Base-by-base conservation (phyloP, 2,888 invertebrate genomes). In the Sipha maydis region DNA sequence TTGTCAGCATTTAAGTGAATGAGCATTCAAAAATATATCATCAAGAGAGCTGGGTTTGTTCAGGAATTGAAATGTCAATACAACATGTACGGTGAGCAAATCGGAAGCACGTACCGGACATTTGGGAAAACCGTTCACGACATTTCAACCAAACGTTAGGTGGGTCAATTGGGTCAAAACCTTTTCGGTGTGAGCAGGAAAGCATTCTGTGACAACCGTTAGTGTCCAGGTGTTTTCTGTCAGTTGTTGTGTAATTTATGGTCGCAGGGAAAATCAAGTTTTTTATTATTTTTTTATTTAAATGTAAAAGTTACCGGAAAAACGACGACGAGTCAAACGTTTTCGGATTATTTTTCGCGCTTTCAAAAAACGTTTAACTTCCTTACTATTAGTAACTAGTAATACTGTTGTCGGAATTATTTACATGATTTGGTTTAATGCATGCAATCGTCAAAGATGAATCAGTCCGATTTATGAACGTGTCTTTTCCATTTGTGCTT, bases 161-260 rank as follows among this genome's bases (percentile, higher is more conserved):
- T 0, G 76, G 85, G 85, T 85, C 76, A 75, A 67, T 85, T 67
- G 76, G 85, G 77, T 73, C 73, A 73, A 83, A 83, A 54, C 73
- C 83, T 54, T n/a, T 25, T 73, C 73, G 83, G 25, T 11, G 31
- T 1, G 54, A 54, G 9, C 17, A 54, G 48, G 34, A 83, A 73
- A 83, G 41, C 48, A 82, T 83, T 56, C 25, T 4, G 25, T 28
- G 21, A n/a, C 73, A 25, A 54, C 41, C 69, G 38, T 21, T 28
- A 21, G 28, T 69, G 41, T 71, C 82, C 80, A 82, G 82, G 82
- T 82, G 54, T 83, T 83, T 83, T 73, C 71, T 31, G 11, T 71
- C n/a, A 21, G 71, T 73, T 25, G 69, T 25, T 25, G 14, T 48
- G n/a, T 83, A 83, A 83, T 83, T 83, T 83, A 83, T 83, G 71